phyloP scores from a whole-genome alignment of 2,888 invertebrate species.

The Parapristionchus giblindavisi region DNA sequence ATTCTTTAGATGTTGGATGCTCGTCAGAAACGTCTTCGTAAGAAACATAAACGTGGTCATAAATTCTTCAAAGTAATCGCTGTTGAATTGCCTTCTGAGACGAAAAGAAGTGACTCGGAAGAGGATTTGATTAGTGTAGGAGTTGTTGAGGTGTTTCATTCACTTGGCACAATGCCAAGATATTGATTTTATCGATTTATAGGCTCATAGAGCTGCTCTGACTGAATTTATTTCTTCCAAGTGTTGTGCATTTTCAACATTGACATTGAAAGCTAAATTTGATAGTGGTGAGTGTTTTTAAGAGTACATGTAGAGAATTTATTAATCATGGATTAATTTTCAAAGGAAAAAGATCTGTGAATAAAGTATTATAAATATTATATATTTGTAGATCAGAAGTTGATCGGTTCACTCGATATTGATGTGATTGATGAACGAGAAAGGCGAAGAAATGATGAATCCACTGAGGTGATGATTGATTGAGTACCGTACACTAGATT shows the following conservation, averaged over 20 bases:
- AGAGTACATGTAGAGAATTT: too few species aligned
- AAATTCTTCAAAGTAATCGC: constrained; percentile 9
- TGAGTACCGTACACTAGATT: too few species aligned
- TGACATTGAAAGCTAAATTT: not conserved
- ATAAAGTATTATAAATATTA: too few species aligned
- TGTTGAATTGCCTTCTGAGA: not conserved
- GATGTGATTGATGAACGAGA: too few species aligned
- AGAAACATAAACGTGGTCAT: not conserved
- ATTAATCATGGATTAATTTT: too few species aligned
- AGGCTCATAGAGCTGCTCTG: constrained; percentile 15
- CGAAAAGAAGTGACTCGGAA: not conserved
- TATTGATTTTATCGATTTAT: not conserved
- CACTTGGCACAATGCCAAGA: not conserved
- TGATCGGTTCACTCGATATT: too few species aligned
- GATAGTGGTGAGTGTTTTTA: constrained; percentile 14
- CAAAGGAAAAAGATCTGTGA: too few species aligned
- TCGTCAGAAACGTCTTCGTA: constrained; percentile 9
- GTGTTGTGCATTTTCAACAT: not conserved
- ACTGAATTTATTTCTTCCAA: constrained; percentile 13
- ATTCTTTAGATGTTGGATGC: constrained; percentile 5
- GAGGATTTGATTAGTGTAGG: not conserved
- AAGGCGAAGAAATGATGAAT: too few species aligned
- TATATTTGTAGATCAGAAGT: too few species aligned
- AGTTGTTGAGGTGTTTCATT: not conserved
- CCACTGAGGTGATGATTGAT: too few species aligned